Base-by-base conservation (phyloP, 2,113 vertebrate genomes). In the Struthio camelus region DNA sequence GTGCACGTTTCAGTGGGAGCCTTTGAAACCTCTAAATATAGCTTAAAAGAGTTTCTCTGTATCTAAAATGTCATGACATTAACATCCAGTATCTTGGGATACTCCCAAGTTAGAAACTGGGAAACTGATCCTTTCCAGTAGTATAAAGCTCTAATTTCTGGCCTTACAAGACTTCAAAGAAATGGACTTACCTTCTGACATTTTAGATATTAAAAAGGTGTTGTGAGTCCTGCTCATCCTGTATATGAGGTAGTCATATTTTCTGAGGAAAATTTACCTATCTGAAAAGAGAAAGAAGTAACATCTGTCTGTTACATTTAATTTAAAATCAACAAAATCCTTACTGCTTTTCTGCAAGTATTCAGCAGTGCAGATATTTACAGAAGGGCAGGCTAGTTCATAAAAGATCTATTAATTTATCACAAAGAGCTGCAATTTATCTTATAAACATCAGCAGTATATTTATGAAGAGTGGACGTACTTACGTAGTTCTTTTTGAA, bases 11-110 rank as follows among this genome's bases (percentile, higher is more conserved):
- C 93, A 89, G 54, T 81, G 53, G 50, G 59, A 97, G 69, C 5
- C 80, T 94, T 97, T 95, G 87, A 97, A 97, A 94, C 51, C 32
- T 96, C 93, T 97, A 93, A 94, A 86, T 80, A 96, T 84, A 97
- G 75, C 87, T 96, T 91, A 86, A 97, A 97, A 96, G 84, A 81
- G 65, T 95, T 97, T 97, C 95, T 97, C 73, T 97, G 11, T 80
- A 96, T 84, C 85, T 92, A 92, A 97, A 97, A 97, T 97, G 94
- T 95, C 96, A 97, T 96, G 96, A 97, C 95, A 97, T 97, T 97
- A 97, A 89, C 78, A 95, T 95, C 87, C 87, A 85, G 86, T 94
- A 84, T 93, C 96, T 93, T 94, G 95, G 95, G 94, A 97, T 82
- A 25, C 71, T 95, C 92, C 72, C 62, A 87, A 92, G 67, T 92